Evolutionary conservation across 2,113 vertebrate species (phyloP).

Genomic region (Prionailurus bengalensis): DNA sequence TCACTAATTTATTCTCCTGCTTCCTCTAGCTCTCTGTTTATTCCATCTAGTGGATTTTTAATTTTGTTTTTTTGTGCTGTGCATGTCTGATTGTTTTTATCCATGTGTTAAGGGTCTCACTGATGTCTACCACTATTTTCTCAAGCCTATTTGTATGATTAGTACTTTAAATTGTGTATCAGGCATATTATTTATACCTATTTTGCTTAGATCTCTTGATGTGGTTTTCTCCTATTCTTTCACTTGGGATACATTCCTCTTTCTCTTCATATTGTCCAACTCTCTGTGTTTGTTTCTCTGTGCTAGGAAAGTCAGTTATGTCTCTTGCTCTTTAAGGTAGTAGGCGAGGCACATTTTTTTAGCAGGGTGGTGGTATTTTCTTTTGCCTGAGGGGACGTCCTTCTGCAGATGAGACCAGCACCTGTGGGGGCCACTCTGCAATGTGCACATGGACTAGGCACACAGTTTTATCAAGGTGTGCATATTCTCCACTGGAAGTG

Average conservation of each 20-base stretch:
- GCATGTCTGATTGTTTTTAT: neutral
- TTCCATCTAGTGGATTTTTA: neutral
- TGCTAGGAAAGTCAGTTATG: neutral
- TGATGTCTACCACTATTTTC: neutral
- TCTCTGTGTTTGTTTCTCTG: neutral
- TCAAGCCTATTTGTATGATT: neutral
- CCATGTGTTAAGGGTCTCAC: neutral
- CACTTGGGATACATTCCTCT: neutral
- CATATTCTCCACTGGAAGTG: neutral
- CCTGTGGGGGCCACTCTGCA: neutral
- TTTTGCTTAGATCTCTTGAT: neutral
- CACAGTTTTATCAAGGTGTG: neutral
- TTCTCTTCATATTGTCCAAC: neutral
- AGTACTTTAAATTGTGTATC: neutral
- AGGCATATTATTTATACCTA: neutral
- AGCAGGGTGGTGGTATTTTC: neutral
- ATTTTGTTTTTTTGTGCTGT: neutral
- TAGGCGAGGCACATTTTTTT: neutral
- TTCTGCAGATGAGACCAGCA: neutral
- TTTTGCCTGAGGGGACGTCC: neutral
- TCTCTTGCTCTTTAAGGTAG: neutral
- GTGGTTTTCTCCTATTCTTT: neutral
- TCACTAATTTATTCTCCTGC: neutral
- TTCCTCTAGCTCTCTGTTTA: neutral
- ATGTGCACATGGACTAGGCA: neutral